Percentiles rank a stretch among this genome's conserved stretches.
Conservation (phyloP, 2,888 invertebrate species). For the Thereva unica region DNA sequence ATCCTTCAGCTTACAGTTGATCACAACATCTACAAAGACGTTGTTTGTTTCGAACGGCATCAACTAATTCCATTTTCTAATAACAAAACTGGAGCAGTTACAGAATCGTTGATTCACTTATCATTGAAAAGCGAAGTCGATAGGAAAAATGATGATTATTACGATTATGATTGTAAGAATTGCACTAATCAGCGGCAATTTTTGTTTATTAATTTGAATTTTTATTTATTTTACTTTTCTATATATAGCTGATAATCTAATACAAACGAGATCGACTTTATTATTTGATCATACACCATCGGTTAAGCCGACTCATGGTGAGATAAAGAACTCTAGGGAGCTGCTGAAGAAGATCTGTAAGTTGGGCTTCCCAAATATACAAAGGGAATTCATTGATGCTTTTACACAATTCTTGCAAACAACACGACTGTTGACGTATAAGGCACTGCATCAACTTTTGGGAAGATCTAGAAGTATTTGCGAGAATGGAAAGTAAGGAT, state of each 20-base stretch:
- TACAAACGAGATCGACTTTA: constrained; percentile 65
- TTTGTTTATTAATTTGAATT: constrained; percentile 2
- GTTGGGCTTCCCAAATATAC: constrained; percentile 63
- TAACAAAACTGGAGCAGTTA: constrained; percentile 72
- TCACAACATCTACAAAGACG: constrained; percentile 72
- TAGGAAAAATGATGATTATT: constrained; percentile 44
- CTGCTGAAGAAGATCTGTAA: constrained; percentile 72
- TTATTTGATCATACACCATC: constrained; percentile 74
- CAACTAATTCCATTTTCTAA: constrained; percentile 78
- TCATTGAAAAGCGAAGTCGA: too few species aligned
- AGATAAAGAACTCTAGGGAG: constrained; percentile 71
- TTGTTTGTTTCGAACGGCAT: constrained; percentile 74
- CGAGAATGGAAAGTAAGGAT: constrained; percentile 69
- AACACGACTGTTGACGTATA: constrained; percentile 68
- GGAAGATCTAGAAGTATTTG: constrained; percentile 69
- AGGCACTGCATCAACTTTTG: constrained; percentile 69
- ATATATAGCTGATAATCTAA: constrained; percentile 48
- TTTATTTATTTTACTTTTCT: constrained; percentile 12
- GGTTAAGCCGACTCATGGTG: constrained; percentile 69
- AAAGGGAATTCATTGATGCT: constrained; percentile 66
- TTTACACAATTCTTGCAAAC: constrained; percentile 71
- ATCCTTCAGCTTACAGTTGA: constrained; percentile 67
- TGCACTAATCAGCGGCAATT: too few species aligned
- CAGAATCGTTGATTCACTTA: constrained; percentile 62
- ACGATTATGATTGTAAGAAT: constrained; percentile 48